Base-by-base conservation (phyloP, 2,113 vertebrate genomes). In the Muntiacus reevesi region DNA sequence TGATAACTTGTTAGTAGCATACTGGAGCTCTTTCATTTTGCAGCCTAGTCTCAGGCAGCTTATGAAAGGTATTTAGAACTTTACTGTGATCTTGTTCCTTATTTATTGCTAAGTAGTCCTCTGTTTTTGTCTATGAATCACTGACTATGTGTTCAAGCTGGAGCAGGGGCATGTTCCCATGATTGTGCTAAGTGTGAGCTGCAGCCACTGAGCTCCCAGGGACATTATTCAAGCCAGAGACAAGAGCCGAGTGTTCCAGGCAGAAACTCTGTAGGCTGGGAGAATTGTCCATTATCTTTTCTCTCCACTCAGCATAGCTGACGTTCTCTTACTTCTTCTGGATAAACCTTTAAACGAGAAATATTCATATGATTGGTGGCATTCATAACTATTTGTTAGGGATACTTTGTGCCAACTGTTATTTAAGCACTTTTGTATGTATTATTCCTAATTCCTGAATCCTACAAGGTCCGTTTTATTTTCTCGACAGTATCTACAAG, bases 1-100 rank as follows among this genome's bases (percentile, higher is more conserved):
- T 89, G 62, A 81, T 93, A 71, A 91, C 19, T 27, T 50, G 40
- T 93, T 95, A 95, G 87, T 94, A 97, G 95, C 45, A 89, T 85
- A n/a, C 52, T 89, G 50, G 43, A 23, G 14, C 5, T 27, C 86
- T 95, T 59, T 96, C 47, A 94, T 76, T 85, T 81, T 96, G 89
- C 54, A 89, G 30, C 43, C 54, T 14, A 4, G 43, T 82, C 36
- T 40, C 16, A 93, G 45, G 84, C 78, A 57, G 19, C 57, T 94
- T 40, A 74, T 60, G 78, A 96, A 92, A 96, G 50, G 14, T 78
- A 78, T 91, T 94, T 86, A 79, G 87, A 71, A 59, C 12, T 76
- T 83, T 94, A 91, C 50, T 94, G 19, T 83, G 57, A 36, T 91
- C 81, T 88, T 95, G 82, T n/a, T 94, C 52, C 87, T 94, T 87